Evolutionary conservation across 2,797 vertebrate genomes (phyloP).

Genomic region (Cuculus canorus): DNA sequence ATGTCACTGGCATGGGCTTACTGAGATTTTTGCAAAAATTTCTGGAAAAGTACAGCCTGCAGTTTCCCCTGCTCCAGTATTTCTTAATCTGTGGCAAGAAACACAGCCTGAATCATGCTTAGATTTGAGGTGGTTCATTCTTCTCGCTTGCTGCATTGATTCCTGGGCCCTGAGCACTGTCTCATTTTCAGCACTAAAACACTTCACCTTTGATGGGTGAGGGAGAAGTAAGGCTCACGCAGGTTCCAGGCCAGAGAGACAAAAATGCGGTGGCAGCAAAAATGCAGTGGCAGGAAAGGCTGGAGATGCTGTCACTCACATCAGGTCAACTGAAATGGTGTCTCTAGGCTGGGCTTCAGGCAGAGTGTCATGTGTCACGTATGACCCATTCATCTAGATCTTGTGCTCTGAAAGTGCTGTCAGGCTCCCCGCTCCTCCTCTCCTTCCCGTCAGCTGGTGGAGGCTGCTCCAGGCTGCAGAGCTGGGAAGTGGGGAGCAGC

Average conservation of each 20-base stretch:
- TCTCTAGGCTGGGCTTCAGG: background rate
- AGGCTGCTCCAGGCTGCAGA: background rate
- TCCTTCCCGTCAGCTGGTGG: background rate
- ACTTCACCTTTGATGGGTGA: accelerated
- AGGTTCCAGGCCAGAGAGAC: background rate
- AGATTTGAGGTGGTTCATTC: background rate
- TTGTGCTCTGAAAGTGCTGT: background rate
- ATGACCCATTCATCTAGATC: background rate
- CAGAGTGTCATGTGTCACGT: background rate
- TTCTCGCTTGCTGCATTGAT: background rate
- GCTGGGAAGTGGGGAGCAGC: background rate
- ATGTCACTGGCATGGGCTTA: background rate
- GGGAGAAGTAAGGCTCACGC: background rate
- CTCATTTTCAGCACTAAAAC: background rate
- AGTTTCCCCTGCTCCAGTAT: background rate
- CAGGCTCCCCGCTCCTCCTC: background rate
- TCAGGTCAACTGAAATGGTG: background rate
- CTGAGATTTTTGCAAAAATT: background rate
- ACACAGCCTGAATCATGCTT: background rate
- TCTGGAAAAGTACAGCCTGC: background rate
- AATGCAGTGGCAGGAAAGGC: background rate
- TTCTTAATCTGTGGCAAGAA: background rate
- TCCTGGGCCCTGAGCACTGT: background rate
- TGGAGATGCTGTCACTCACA: background rate
- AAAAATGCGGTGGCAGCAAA: background rate